Conservation (phyloP, 2,797 vertebrate genomes). For the Benthosema pterotum region DNA sequence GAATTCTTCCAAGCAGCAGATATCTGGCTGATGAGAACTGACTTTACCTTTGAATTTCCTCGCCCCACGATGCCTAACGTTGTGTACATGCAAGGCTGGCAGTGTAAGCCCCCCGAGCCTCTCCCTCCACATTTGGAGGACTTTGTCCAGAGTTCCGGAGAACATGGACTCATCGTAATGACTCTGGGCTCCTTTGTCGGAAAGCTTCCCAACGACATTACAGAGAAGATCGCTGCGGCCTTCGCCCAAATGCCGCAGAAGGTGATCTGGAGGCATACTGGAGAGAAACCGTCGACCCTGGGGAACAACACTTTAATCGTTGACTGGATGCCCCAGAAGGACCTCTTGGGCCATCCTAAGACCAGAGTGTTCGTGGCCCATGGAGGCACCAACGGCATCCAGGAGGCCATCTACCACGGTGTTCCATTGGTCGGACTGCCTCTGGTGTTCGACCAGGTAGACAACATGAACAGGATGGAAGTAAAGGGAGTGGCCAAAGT, state of each 20-base stretch:
- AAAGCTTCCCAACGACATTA: slow-evolving; percentile 54
- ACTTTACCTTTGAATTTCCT: slow-evolving; percentile 73
- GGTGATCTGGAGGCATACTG: slow-evolving; percentile 65
- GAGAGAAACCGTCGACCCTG: slow-evolving; percentile 55
- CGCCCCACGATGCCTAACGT: slow-evolving; percentile 76
- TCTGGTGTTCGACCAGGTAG: slow-evolving; percentile 65
- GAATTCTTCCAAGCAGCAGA: slow-evolving; percentile 69
- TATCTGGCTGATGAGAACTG: slow-evolving; percentile 76
- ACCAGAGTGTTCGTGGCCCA: slow-evolving; percentile 68
- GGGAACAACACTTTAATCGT: slow-evolving; percentile 69
- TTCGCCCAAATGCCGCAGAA: slow-evolving; percentile 71
- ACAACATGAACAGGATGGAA: slow-evolving; percentile 67
- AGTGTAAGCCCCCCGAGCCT: slow-evolving; percentile 69
- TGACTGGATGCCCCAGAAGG: slow-evolving; percentile 72
- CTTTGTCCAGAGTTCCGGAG: slow-evolving; percentile 64
- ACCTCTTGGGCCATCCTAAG: slow-evolving; percentile 71
- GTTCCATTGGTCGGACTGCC: slow-evolving; percentile 68
- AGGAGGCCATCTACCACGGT: slow-evolving; percentile 70
- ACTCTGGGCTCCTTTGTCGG: slow-evolving; percentile 62
- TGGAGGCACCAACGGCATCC: slow-evolving; percentile 70
- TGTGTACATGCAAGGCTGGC: slow-evolving; percentile 75
- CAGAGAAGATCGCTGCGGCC: slow-evolving; percentile 62
- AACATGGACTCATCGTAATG: slow-evolving; percentile 74
- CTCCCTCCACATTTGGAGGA: slow-evolving; percentile 61
- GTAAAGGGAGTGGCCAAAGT: slow-evolving; percentile 66